Base-by-base conservation (phyloP, 2,113 vertebrate genomes). In the Eulemur macaco region DNA sequence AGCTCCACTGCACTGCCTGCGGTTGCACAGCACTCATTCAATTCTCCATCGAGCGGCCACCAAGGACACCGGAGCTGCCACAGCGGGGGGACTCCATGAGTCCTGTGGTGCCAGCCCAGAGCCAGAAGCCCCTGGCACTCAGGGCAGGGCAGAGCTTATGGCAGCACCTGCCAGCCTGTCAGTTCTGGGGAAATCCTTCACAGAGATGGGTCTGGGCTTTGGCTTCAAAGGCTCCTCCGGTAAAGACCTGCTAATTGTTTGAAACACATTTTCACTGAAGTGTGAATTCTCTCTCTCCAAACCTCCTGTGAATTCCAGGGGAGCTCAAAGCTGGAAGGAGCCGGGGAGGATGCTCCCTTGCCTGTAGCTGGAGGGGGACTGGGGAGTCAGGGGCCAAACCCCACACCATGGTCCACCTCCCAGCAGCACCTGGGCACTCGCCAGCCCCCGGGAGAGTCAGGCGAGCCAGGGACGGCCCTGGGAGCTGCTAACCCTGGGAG, bases 241-340 rank as follows among this genome's bases (percentile, higher is more conserved):
- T 91, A 94, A 95, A 97, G 96, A 97, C 97, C 96, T 97, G 96
- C 95, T 98, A 98, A 98, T 97, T 98, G 97, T 97, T 92, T 66
- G 86, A 96, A 97, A 97, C 97, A 94, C 95, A 92, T 97, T 97
- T 96, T 64, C 93, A 95, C 68, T n/a, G 86, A 97, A 95, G 97
- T 97, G 97, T 95, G 96, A 98, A 97, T 97, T 90, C 66, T 88
- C 39, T 91, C 92, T 92, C 84, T 82, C 90, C 76, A 87, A 81
- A 71, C 60, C 96, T 96, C 92, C n/a, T 11, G 42, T 71, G 93
- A 93, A 89, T 97, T 97, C 96, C 97, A 85, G 86, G 93, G 91
- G 68, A 74, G 77, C 91, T 80, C 68, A 50, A 42, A 42, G 84
- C 85, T 89, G 39, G 52, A 85, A 77, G 82, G 69, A 92, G 47